A percentile compares a stretch with the other conserved stretches of the same genome.
These are phyloP conservation scores for Idaea aversata DNA, from an alignment of 2,888 invertebrate species.

Conservation along the genomic window DNA sequence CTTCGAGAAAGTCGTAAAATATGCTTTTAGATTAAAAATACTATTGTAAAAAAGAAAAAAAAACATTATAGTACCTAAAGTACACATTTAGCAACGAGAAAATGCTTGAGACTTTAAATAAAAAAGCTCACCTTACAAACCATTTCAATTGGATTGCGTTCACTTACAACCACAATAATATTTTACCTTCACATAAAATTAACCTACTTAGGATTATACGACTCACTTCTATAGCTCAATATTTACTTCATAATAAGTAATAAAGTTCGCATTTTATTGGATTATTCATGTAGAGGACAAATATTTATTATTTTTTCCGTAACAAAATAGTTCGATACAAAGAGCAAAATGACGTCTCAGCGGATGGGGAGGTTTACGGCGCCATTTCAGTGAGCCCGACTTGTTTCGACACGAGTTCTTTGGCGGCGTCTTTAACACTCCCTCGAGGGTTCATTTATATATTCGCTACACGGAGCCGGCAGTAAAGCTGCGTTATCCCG, in stretches of 20 bases:
- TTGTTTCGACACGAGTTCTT: constrained; percentile 76
- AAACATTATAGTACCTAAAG: too few relatives aligned
- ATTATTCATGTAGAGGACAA: constrained; percentile 34
- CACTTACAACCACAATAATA: constrained; percentile 1
- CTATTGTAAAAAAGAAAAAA: neutral
- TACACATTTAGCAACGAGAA: neutral
- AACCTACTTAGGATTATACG: neutral
- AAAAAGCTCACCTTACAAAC: neutral
- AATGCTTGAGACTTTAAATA: neutral
- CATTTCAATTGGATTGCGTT: constrained; percentile 1
- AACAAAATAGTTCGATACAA: constrained; percentile 55
- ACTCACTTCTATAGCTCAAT: constrained; percentile 2
- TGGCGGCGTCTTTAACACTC: constrained; percentile 78
- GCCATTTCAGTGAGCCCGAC: constrained; percentile 71
- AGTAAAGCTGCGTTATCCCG: constrained; percentile 79
- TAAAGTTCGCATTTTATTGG: constrained; percentile 21
- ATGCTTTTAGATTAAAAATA: neutral
- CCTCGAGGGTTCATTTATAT: constrained; percentile 78
- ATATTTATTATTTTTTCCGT: constrained; percentile 56
- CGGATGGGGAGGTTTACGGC: constrained; percentile 74
- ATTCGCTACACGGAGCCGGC: constrained; percentile 77
- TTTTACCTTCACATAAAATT: constrained; percentile 1
- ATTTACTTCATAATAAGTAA: constrained; percentile 3
- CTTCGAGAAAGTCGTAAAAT: neutral
- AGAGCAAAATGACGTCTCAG: constrained; percentile 69